Evolutionary conservation across 53 echinoderm and acorn worm species (phyloP).

Genomic region (Antedon mediterranea): DNA sequence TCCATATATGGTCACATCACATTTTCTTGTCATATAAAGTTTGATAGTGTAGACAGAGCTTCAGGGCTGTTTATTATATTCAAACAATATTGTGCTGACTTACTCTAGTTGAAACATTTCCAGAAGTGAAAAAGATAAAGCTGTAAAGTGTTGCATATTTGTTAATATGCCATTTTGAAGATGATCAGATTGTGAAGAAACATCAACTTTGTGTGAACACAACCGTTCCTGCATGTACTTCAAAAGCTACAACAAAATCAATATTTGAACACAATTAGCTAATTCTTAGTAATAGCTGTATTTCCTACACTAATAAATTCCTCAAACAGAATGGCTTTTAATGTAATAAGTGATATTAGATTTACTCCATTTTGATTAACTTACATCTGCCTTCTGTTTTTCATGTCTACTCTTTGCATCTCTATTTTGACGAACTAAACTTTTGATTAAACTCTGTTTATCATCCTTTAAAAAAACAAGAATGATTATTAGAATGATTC

Average conservation of each 20-base stretch:
- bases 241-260: constrained; percentile 24
- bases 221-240: constrained; percentile 59
- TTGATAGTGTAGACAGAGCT: too few relatives aligned
- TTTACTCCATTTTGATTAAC: neutral
- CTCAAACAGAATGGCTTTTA: too few relatives aligned
- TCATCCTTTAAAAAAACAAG: constrained; percentile 34
- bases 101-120: constrained; percentile 26
- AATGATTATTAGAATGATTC: neutral
- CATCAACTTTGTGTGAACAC: constrained; percentile 50
- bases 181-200: constrained; percentile 44
- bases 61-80: too few relatives aligned
- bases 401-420: constrained; percentile 55
- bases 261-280: too few relatives aligned
- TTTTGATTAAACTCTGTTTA: constrained; percentile 63
- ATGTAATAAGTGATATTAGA: too few relatives aligned
- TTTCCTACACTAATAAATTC: too few relatives aligned
- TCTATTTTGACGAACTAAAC: constrained; percentile 53
- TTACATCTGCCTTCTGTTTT: constrained; percentile 49
- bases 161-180: constrained; percentile 36
- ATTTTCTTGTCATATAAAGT: too few relatives aligned
- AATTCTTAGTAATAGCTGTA: too few relatives aligned
- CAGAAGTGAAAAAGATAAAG: constrained; percentile 44
- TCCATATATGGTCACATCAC: too few relatives aligned
- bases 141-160: constrained; percentile 46
- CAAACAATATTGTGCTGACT: constrained; percentile 20